Percentiles rank a stretch among this genome's conserved stretches.
Conservation (phyloP, 1,140 invertebrate species). For the Ephestia elutella region DNA sequence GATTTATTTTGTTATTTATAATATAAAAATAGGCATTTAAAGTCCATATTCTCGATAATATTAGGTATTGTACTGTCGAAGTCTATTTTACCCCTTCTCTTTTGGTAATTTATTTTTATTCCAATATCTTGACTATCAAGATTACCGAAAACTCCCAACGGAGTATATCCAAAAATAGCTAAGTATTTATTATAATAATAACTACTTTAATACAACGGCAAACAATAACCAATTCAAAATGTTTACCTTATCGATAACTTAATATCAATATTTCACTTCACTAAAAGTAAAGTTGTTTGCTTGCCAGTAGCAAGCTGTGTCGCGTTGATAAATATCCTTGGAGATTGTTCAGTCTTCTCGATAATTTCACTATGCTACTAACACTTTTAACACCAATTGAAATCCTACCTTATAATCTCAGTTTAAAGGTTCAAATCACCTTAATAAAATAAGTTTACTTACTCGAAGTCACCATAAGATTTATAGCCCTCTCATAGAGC, state of each 20-base stretch:
- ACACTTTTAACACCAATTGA: constrained; percentile 31
- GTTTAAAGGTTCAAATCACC: constrained; percentile 29
- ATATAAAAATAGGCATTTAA: too few species aligned
- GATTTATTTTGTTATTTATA: too few species aligned
- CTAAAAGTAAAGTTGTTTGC: constrained; percentile 62
- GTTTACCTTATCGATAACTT: constrained; percentile 13
- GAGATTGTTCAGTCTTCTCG: constrained; percentile 64
- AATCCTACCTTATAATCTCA: constrained; percentile 26
- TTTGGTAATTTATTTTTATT: too few species aligned
- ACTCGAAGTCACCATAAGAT: constrained; percentile 42
- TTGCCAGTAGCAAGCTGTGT: constrained; percentile 70
- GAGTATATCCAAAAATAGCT: too few species aligned
- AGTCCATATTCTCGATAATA: too few species aligned
- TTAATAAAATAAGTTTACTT: constrained; percentile 11
- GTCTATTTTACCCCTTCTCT: too few species aligned
- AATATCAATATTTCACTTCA: constrained; percentile 43
- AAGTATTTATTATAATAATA: too few species aligned
- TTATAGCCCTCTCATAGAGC: constrained; percentile 60
- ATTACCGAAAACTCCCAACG: too few species aligned
- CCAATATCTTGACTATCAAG: too few species aligned
- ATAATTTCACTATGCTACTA: constrained; percentile 65
- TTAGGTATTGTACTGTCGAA: too few species aligned
- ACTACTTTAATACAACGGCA: neutral
- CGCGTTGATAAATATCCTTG: constrained; percentile 72
- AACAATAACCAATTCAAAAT: constrained; percentile 1